These are phyloP conservation scores for Apis florea DNA, from an alignment of 1,140 invertebrate genomes.

Conservation along the genomic window DNA sequence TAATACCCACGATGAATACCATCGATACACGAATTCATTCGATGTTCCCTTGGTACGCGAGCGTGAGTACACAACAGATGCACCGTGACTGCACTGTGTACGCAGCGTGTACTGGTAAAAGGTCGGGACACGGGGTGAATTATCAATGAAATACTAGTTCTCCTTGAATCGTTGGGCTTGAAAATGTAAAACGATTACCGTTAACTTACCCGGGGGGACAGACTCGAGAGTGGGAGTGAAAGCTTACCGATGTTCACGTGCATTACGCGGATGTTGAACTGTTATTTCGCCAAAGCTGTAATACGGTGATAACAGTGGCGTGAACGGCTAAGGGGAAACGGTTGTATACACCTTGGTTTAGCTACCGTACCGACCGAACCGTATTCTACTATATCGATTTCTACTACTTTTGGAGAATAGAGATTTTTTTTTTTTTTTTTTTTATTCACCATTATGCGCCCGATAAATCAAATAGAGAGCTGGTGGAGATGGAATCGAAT, in stretches of 20 bases:
- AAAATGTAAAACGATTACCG: constrained; percentile 50
- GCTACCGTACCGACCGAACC: neutral
- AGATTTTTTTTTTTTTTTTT: no score
- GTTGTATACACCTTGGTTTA: neutral
- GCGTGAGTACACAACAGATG: neutral
- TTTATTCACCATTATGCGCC: no score
- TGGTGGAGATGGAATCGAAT: no score
- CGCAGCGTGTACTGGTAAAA: neutral
- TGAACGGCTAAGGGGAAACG: neutral
- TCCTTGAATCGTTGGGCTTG: constrained; percentile 21
- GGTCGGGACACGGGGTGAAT: constrained; percentile 26
- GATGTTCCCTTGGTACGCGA: neutral
- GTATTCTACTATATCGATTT: no score
- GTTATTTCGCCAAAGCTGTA: constrained; percentile 44
- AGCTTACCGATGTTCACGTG: constrained; percentile 13
- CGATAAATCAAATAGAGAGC: no score
- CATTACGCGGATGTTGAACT: constrained; percentile 11
- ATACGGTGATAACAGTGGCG: constrained; percentile 43
- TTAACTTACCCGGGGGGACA: constrained; percentile 48
- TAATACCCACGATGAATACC: neutral
- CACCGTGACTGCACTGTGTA: neutral
- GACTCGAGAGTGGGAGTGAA: constrained; percentile 11
- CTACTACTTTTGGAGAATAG: no score
- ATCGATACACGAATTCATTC: neutral
- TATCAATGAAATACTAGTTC: constrained; percentile 63